Conservation (phyloP, 2,797 vertebrate species). For the Streptopelia turtur region DNA sequence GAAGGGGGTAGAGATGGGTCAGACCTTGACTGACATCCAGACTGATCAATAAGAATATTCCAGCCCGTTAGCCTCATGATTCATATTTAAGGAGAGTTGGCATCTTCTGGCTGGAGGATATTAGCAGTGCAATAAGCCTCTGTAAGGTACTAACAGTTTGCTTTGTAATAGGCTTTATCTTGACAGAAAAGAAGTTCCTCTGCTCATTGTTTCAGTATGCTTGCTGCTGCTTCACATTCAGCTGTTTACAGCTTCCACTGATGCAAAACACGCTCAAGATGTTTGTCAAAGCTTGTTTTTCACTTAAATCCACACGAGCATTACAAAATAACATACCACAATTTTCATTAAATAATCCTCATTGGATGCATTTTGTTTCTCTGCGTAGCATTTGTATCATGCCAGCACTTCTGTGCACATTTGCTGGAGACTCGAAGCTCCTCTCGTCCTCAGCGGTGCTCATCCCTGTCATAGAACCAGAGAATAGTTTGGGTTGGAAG, state of each 20-base stretch:
- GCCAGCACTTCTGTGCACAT: rapidly evolving
- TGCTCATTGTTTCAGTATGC: not conserved
- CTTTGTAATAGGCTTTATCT: not conserved
- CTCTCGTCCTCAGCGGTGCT: not conserved
- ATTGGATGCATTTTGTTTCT: not conserved
- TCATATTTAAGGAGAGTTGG: no score
- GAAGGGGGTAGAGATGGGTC: no score
- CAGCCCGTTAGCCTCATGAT: no score
- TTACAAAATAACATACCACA: not conserved
- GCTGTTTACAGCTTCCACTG: slow-evolving; percentile 12
- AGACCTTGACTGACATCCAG: no score
- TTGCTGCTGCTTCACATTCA: not conserved
- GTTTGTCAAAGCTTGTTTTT: slow-evolving; percentile 62
- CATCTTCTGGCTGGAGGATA: not conserved
- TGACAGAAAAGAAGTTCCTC: not conserved
- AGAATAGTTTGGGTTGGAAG: no score
- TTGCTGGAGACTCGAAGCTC: not conserved
- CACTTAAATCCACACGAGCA: not conserved
- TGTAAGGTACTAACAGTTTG: not conserved
- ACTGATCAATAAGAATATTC: no score
- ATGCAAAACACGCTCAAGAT: slow-evolving; percentile 38
- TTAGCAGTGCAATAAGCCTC: not conserved
- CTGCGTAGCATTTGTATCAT: not conserved
- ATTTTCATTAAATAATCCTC: not conserved
- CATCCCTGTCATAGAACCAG: no score